phyloP scores from a whole-genome alignment of 2,888 invertebrate genomes.

The Limnephilus lunatus region DNA sequence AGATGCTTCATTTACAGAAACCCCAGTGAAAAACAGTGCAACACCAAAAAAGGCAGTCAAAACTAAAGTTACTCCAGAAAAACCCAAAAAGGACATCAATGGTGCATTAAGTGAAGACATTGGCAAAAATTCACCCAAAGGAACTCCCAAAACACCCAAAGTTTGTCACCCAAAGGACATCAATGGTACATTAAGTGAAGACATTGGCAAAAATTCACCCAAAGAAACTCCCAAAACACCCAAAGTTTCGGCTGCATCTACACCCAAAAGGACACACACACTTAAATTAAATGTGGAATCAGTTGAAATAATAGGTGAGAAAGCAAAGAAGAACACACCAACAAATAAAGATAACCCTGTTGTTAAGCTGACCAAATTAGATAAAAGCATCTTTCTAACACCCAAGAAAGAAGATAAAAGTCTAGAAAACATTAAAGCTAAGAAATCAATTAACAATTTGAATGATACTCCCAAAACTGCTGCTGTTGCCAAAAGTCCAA shows the following conservation, averaged over 20 bases:
- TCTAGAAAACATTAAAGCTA: not conserved
- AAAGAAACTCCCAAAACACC: constrained; percentile 2
- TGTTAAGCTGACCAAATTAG: not conserved
- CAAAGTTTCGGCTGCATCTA: not conserved
- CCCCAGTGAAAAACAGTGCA: not conserved
- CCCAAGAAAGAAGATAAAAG: not conserved
- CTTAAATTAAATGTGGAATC: not conserved
- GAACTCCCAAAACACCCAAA: not conserved
- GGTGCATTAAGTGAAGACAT: not conserved
- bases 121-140: not conserved
- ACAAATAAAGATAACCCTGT: not conserved
- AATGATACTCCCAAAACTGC: not conserved
- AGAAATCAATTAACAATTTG: not conserved
- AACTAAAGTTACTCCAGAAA: not conserved
- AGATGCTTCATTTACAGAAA: not conserved
- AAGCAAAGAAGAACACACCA: not conserved
- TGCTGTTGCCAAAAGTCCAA: not conserved
- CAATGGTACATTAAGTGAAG: not conserved
- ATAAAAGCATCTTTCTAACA: not conserved
- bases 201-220: not conserved
- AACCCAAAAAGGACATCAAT: not conserved
- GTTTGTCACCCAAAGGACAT: not conserved
- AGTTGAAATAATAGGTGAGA: not conserved
- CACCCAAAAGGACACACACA: not conserved
- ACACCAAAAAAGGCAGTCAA: not conserved